Evolutionary conservation across 2,797 vertebrate genomes (phyloP).

Genomic region (Glossophaga mutica): DNA sequence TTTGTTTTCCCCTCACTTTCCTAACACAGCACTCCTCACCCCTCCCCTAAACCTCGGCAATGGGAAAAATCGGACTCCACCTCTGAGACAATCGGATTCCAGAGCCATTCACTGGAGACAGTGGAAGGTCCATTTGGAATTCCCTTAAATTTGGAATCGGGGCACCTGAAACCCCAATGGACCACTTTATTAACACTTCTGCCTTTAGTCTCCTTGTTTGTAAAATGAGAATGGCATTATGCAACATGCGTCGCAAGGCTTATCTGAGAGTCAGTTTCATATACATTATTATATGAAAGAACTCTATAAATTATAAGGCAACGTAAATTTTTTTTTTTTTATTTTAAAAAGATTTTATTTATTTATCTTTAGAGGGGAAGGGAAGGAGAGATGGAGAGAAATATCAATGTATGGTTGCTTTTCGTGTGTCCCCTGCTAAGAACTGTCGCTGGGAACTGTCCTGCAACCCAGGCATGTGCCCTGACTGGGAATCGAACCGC

Average conservation of each 20-base stretch:
- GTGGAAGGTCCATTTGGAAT: not conserved
- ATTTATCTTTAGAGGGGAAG: no score
- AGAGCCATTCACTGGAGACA: not conserved
- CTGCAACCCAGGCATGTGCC: no score
- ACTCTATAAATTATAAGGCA: not conserved
- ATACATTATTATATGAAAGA: not conserved
- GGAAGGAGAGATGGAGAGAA: no score
- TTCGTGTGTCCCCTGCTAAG: no score
- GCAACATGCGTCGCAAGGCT: not conserved
- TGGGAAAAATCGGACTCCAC: not conserved
- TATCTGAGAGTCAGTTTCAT: not conserved
- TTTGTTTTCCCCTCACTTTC: not conserved
- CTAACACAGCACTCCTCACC: not conserved
- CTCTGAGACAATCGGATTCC: not conserved
- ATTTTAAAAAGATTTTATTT: no score
- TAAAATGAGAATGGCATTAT: not conserved
- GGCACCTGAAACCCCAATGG: not conserved
- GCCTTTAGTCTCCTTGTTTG: not conserved
- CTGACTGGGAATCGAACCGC: no score
- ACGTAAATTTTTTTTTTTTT: constrained; percentile 19
- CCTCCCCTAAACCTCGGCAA: not conserved
- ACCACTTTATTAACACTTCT: not conserved
- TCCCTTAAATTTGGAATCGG: not conserved
- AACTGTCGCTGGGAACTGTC: no score
- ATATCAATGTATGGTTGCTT: no score